phyloP scores from a whole-genome alignment of 1,140 invertebrate species.

The Chironomus tepperi region DNA sequence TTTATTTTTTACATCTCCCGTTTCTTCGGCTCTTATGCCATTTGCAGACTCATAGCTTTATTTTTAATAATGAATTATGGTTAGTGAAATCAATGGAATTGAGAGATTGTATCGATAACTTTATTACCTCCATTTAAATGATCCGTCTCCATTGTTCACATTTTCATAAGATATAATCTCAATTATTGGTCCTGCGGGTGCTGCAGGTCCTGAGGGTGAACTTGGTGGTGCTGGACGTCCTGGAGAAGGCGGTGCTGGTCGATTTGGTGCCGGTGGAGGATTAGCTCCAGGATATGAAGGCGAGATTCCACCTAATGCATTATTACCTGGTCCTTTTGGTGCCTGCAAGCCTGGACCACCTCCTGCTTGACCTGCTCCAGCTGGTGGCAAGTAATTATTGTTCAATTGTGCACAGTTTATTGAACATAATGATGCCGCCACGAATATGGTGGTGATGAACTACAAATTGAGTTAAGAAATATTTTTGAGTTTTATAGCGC shows the following conservation, averaged over 20 bases:
- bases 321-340: conserved; percentile 29
- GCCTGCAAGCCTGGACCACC: conserved; percentile 34
- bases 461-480: background rate
- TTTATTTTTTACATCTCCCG: conserved; percentile 54
- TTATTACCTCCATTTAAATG: conserved; percentile 42
- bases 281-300: background rate
- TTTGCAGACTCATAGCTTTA: conserved; percentile 57
- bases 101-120: background rate
- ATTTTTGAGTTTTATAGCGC: background rate
- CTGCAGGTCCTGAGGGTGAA: conserved; percentile 29
- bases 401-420: conserved; percentile 36
- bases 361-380: conserved; percentile 34
- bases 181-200: conserved; percentile 35
- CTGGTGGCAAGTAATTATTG: conserved; percentile 42
- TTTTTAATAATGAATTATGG: background rate
- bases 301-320: background rate
- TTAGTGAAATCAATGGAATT: no score
- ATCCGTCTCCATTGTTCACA: conserved; percentile 49
- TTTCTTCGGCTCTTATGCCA: conserved; percentile 61
- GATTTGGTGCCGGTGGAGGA: conserved; percentile 29
- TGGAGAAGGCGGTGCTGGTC: conserved; percentile 25
- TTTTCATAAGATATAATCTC: conserved; percentile 48
- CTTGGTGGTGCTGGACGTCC: conserved; percentile 21
- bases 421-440: background rate
- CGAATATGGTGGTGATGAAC: background rate